Evolutionary conservation across 1,140 invertebrate genomes (phyloP), one percentile per base, ranked within the genome.

Genomic region (Oedothorax gibbosus): DNA sequence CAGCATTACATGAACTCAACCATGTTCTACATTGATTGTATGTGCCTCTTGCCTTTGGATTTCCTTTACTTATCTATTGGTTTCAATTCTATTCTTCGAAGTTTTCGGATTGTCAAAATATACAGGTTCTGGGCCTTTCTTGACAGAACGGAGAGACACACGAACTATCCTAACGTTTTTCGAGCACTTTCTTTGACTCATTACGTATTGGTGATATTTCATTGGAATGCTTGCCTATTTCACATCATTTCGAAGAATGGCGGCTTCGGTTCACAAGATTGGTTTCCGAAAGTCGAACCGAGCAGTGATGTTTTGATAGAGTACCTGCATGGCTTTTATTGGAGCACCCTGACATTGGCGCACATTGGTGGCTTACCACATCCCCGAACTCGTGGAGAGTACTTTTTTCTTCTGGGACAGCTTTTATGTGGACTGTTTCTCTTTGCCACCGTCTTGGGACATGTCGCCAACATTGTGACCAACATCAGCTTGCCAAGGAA

Each of bases 1-100:
- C 95, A 97, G 88, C 97, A 99, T 90, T 99, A 99, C 91, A 98
- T 98, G 95, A 99, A 99, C 92, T 98, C 97, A 87, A 99, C 97
- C 76, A 97, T 95, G 68, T 99, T 99, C 92, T 99, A 99, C 93
- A 97, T 99, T 90, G 98, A 99, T 93, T 98, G 96, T 91, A 93
- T 99, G 89, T 99, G 97, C 92, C 93, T 99, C 89, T 92, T 99
- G 89, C 98, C 98, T 86, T 92, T 99, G 89, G 98, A 99, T 92
- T 98, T 98, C 92, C 94, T 99, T 88, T 99, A 99, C 91, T 92
- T 99, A 88, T 99, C 97, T 89, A 97, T 99, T 90, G 97, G 96
- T 87, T 99, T 98, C 93, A 99, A 98, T 91, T 99, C 97, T 89
- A 97, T 99, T 88, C 92, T 99, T 86, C 93, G 98, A 88, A 96